phyloP scores from a whole-genome alignment of 2,113 vertebrate genomes.

The Chaenogobius annularis region DNA sequence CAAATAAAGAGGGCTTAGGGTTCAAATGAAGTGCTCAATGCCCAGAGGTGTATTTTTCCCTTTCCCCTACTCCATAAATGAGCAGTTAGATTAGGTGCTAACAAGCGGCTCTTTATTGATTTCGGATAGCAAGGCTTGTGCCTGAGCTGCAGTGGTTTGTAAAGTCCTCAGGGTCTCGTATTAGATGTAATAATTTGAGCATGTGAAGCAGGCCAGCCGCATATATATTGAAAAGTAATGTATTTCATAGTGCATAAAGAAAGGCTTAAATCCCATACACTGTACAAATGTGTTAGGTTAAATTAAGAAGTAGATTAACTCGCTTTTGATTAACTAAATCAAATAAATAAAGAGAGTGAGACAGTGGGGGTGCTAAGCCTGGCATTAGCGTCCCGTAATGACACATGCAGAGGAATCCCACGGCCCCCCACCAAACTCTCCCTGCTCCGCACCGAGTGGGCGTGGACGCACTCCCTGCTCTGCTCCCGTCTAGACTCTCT shows the following conservation, averaged over 20 bases:
- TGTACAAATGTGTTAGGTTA: too few species aligned
- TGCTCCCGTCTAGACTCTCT: constrained; percentile 58
- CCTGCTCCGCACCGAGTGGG: constrained; percentile 23
- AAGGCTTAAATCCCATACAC: not conserved
- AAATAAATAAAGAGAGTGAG: constrained; percentile 9
- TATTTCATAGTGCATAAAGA: not conserved
- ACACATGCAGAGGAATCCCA: constrained; percentile 53
- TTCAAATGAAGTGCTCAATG: constrained; percentile 34
- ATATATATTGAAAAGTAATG: not conserved
- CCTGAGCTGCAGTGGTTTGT: constrained; percentile 20
- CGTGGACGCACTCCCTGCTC: constrained; percentile 44
- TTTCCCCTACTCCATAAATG: constrained; percentile 34
- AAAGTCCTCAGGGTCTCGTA: constrained; percentile 27
- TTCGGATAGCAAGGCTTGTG: constrained; percentile 44
- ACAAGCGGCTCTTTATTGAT: constrained; percentile 56
- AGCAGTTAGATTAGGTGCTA: constrained; percentile 56
- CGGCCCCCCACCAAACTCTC: constrained; percentile 55
- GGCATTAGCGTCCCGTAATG: constrained; percentile 55
- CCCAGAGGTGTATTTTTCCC: constrained; percentile 28
- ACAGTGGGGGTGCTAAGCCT: constrained; percentile 26
- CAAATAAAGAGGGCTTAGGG: constrained; percentile 47
- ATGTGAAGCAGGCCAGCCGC: not conserved
- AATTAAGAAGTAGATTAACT: too few species aligned
- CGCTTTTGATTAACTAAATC: too few species aligned
- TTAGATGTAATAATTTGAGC: constrained; percentile 45